Percentiles rank a stretch among this genome's conserved stretches.
phyloP scores from a whole-genome alignment of 2,113 vertebrate species.

The Ailurus styani region DNA sequence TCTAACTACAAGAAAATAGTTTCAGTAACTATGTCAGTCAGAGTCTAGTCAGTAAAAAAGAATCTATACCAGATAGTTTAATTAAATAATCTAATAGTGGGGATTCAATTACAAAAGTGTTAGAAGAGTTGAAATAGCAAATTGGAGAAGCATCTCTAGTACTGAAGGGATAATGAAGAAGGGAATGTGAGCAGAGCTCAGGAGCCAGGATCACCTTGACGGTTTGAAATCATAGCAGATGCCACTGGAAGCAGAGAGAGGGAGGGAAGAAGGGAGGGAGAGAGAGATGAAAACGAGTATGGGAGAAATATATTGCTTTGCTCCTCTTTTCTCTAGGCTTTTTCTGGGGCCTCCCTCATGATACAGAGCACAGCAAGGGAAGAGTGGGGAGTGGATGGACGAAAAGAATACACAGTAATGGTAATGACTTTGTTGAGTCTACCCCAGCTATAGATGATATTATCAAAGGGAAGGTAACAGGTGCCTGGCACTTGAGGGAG shows the following conservation, averaged over 20 bases:
- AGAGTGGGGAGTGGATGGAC: background rate
- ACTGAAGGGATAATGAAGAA: background rate
- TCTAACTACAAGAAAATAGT: conserved; percentile 26
- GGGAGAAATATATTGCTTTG: background rate
- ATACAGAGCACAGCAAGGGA: background rate
- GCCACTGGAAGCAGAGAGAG: background rate
- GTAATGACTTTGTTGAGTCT: background rate
- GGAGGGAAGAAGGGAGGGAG: background rate
- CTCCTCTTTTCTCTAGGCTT: background rate
- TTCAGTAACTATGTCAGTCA: background rate
- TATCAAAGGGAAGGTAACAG: background rate
- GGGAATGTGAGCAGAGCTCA: background rate
- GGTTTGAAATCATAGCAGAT: background rate
- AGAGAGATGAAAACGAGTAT: background rate
- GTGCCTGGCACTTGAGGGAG: background rate
- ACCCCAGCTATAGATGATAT: background rate
- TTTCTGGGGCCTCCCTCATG: background rate
- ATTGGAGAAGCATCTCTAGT: background rate
- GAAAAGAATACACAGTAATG: background rate
- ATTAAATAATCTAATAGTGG: conserved; percentile 8
- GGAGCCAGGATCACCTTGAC: no score
- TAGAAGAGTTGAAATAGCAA: background rate
- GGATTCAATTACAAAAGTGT: background rate
- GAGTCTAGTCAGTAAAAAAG: background rate
- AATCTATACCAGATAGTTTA: conserved; percentile 8